A percentile compares a stretch with the other conserved stretches of the same genome.
These are phyloP conservation scores for Paedocypris sp. DNA, from an alignment of 2,113 vertebrate genomes.

Conservation along the genomic window DNA sequence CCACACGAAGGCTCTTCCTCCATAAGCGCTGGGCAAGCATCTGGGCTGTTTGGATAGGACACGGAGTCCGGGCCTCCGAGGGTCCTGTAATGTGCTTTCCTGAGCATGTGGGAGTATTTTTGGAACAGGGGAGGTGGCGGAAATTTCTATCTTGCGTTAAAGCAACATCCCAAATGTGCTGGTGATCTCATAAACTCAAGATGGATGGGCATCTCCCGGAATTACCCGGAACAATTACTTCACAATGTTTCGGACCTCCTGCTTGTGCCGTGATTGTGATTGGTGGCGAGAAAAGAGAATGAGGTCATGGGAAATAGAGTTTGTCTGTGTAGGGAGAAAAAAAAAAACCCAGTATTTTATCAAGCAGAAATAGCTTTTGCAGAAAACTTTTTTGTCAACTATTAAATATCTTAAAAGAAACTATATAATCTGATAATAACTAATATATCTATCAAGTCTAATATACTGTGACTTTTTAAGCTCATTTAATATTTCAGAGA, in stretches of 20 bases:
- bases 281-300: not conserved
- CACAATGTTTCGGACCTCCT: too few relatives aligned
- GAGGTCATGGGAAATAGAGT: not conserved
- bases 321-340: not conserved
- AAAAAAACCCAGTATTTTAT: not conserved
- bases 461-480: too few relatives aligned
- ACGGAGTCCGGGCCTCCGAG: not conserved
- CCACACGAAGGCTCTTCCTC: constrained; percentile 1
- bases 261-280: not conserved
- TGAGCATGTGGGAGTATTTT: constrained; percentile 14
- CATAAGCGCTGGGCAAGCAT: constrained; percentile 9
- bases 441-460: too few relatives aligned
- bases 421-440: too few relatives aligned
- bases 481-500: too few relatives aligned
- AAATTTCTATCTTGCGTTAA: constrained; percentile 31
- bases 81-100: constrained; percentile 15
- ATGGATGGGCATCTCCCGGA: too few relatives aligned
- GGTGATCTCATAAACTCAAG: not conserved
- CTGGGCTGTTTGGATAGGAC: constrained; percentile 11
- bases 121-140: constrained; percentile 8
- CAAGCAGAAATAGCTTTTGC: too few relatives aligned
- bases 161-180: not conserved
- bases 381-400: not conserved
- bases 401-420: too few relatives aligned
- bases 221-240: too few relatives aligned